Evolutionary conservation across 2,888 invertebrate genomes (phyloP).

Genomic region (Lamellibrachia satsuma): DNA sequence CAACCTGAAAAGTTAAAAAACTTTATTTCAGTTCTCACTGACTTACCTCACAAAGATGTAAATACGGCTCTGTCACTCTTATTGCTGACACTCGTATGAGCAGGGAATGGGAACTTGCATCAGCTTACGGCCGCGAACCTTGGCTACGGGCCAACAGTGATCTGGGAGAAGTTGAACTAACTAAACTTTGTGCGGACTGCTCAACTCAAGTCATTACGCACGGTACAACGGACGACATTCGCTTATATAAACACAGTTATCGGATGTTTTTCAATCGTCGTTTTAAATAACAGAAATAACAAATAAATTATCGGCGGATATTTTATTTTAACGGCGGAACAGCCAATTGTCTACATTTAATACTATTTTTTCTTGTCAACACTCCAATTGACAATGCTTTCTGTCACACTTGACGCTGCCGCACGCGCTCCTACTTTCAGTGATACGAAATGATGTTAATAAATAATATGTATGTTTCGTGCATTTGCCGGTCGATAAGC

Average conservation of each 20-base stretch:
- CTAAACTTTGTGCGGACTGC: neutral
- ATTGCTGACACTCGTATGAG: neutral
- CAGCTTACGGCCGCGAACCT: neutral
- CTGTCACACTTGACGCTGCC: too few relatives aligned
- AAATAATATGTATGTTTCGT: neutral
- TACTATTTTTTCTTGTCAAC: too few relatives aligned
- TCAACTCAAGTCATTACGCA: neutral
- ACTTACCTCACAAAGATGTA: neutral
- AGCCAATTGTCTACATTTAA: too few relatives aligned
- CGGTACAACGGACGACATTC: neutral
- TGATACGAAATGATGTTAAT: neutral
- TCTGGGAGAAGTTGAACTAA: neutral
- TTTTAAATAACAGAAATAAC: too few relatives aligned
- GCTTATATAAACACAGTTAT: neutral
- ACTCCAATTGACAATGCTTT: too few relatives aligned
- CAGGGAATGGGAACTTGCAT: neutral
- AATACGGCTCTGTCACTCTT: neutral
- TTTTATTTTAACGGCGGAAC: too few relatives aligned
- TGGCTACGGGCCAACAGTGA: neutral
- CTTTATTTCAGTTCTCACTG: neutral
- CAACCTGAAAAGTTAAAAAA: neutral
- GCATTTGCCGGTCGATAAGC: neutral
- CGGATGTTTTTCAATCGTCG: neutral
- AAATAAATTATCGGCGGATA: too few relatives aligned
- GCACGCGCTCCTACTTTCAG: too few relatives aligned